These are phyloP conservation scores for Ramphastos sulfuratus DNA, from an alignment of 2,113 vertebrate species.

Conservation along the genomic window DNA sequence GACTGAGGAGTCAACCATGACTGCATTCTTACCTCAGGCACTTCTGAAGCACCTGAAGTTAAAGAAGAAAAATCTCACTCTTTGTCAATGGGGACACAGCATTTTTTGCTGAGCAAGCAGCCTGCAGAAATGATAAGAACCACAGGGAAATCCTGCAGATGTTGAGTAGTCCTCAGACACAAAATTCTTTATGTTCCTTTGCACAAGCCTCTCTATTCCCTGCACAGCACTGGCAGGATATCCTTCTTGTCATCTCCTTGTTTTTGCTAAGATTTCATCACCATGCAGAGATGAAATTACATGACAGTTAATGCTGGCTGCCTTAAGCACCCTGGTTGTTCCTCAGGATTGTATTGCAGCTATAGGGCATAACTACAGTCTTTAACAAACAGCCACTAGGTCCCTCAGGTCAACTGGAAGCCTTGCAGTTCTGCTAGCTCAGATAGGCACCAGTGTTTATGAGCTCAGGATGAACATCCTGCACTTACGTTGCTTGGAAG, in stretches of 20 bases:
- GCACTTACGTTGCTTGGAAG: background rate
- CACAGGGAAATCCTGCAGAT: background rate
- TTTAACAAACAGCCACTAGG: background rate
- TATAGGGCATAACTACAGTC: background rate
- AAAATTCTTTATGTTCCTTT: background rate
- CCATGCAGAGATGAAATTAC: background rate
- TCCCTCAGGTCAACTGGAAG: background rate
- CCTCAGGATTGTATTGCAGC: background rate
- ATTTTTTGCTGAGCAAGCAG: background rate
- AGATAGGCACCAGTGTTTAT: background rate
- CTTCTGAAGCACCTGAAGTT: background rate
- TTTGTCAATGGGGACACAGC: background rate
- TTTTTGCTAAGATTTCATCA: background rate
- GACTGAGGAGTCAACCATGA: fast-evolving
- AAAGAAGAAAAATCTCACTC: background rate
- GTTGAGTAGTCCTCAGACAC: background rate
- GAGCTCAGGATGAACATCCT: background rate
- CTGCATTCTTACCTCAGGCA: background rate
- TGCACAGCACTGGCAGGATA: background rate
- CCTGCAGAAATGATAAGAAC: background rate
- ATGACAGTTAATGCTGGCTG: background rate
- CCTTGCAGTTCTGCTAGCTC: background rate
- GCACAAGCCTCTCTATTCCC: background rate
- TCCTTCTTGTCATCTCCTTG: background rate
- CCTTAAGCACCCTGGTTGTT: background rate